Base-by-base conservation (phyloP, 2,888 invertebrate species). In the Sinopyrophorus schimmeli region DNA sequence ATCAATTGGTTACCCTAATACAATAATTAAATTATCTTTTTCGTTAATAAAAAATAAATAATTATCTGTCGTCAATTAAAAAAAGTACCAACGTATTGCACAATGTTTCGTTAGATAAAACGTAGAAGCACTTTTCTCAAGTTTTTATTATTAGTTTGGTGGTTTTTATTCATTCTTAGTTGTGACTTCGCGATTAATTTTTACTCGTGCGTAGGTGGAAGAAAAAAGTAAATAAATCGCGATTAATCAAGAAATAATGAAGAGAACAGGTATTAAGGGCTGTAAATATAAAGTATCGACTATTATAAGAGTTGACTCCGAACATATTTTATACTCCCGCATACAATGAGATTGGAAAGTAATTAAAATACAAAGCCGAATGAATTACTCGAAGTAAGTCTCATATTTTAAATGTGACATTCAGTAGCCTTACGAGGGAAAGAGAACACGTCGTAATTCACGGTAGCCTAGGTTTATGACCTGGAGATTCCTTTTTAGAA, bases 311-410 rank as follows among this genome's bases (percentile, higher is more conserved):
- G 28, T 41, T 28, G 28, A 30, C 21, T 21, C 31, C 21, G 16
- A 31, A 41, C 35, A 12, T 11, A 20, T 14, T 30, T 41, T 39
- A 39, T 44, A 35, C 44, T 20, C 30, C 44, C 44, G 35, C 37
- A 28, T 37, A 37, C 18, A 26, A 30, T 21, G 28, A 23, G 20
- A 28, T 30, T 30, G 28, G 21, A n/a, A 14, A 21, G 37, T 27
- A 44, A 44, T 44, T 44, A 44, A 42, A 42, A 42, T 34, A 34
- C 31, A 27, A 42, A 11, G 15, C 16, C 5, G 32, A 10, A 42
- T 42, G 42, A 42, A 24, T 26, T 32, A 27, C 34, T 11, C 6
- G 20, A 23, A 39, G 18, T 18, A 26, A 23, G 32, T 23, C 24
- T 24, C 20, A 42, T 42, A 32, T 39, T 42, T 42, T 14, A 32